A percentile compares a stretch with the other conserved stretches of the same genome.
Evolutionary conservation across 2,797 vertebrate species (phyloP).

Genomic region (Tinamus major): DNA sequence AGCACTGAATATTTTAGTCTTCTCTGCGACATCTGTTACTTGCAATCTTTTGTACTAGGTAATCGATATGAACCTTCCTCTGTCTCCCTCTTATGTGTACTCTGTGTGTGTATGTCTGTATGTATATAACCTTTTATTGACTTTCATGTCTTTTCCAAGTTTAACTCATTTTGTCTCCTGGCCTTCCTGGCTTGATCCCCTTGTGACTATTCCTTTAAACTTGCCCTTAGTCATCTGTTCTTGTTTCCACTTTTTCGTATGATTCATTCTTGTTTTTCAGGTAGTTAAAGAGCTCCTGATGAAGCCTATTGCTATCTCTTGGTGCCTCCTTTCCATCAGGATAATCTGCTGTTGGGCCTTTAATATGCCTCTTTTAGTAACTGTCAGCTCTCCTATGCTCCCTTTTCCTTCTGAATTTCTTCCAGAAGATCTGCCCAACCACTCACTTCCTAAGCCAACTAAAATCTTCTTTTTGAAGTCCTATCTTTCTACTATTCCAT

Average conservation of each 20-base stretch:
- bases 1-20: neutral
- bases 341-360: neutral
- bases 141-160: neutral
- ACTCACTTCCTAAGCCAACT: neutral
- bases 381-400: neutral
- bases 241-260: neutral
- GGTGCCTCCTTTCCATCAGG: neutral
- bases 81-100: neutral
- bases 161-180: neutral
- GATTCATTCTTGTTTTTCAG: neutral
- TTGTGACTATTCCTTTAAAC: neutral
- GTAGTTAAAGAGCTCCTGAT: neutral
- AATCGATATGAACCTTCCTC: neutral
- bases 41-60: neutral
- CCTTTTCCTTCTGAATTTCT: slow-evolving; percentile 33
- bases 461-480: slow-evolving; percentile 13
- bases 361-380: neutral
- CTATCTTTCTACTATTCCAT: neutral
- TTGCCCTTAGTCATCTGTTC: neutral
- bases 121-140: neutral
- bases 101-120: neutral
- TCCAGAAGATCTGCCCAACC: slow-evolving; percentile 3
- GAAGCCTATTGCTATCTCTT: neutral
- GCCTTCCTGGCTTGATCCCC: neutral
- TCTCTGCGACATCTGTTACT: neutral